Percentiles rank a stretch among this genome's conserved stretches.
phyloP scores from a whole-genome alignment of 2,888 invertebrate genomes.

The Rotaria magnacalcarata region DNA sequence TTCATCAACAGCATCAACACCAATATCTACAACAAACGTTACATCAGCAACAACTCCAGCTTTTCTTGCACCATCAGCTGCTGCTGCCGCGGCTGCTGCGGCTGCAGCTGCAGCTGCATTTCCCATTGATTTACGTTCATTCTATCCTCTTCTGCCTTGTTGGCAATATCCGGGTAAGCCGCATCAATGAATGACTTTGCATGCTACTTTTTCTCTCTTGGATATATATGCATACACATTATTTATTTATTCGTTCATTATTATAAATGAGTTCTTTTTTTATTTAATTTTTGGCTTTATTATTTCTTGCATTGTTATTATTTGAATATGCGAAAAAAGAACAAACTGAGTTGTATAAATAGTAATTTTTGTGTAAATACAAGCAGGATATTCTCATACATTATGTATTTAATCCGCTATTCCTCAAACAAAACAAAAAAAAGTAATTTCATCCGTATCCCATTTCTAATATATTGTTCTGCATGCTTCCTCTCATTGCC shows the following conservation, averaged over 20 bases:
- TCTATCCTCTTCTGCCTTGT: constrained; percentile 18
- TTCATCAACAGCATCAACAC: neutral
- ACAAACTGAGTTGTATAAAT: neutral
- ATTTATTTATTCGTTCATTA: neutral
- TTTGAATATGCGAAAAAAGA: neutral
- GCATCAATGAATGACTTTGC: neutral
- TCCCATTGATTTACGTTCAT: constrained; percentile 12
- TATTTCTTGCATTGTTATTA: neutral
- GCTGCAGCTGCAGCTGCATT: constrained; percentile 18
- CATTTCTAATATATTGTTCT: too few relatives aligned
- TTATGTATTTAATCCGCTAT: too few relatives aligned
- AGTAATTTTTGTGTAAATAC: neutral
- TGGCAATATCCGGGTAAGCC: constrained; percentile 33
- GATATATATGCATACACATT: neutral
- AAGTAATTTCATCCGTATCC: neutral
- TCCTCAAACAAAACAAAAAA: too few relatives aligned
- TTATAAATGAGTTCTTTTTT: too few relatives aligned
- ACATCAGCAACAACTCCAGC: neutral
- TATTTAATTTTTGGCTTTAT: too few relatives aligned
- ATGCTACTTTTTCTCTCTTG: neutral
- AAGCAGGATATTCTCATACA: neutral
- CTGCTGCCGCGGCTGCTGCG: neutral
- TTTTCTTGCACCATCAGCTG: neutral
- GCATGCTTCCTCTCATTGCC: neutral
- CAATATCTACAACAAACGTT: neutral